These are phyloP conservation scores for Drosophila kanapiae DNA, from an alignment of 1,140 invertebrate species.

Conservation along the genomic window DNA sequence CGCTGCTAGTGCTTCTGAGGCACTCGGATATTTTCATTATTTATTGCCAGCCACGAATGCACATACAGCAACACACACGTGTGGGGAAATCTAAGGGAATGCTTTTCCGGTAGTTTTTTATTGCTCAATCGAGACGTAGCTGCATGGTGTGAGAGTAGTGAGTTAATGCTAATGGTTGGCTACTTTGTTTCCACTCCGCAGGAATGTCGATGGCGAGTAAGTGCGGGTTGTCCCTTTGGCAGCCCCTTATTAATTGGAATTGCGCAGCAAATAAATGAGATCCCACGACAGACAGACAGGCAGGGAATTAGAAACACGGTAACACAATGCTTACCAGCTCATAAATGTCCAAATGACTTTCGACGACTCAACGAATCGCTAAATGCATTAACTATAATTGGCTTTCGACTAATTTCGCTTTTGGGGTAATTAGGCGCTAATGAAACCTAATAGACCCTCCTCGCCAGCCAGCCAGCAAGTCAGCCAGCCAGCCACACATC, in stretches of 20 bases:
- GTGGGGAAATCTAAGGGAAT: conserved; percentile 72
- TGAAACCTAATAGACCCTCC: conserved; percentile 65
- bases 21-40: conserved; percentile 78
- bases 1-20: conserved; percentile 11
- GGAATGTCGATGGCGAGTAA: conserved; percentile 8
- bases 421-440: conserved; percentile 77
- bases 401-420: conserved; percentile 74
- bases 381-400: conserved; percentile 81
- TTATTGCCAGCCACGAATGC: conserved; percentile 68
- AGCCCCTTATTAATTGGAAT: conserved; percentile 42
- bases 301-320: conserved; percentile 4
- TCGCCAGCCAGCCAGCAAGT: conserved; percentile 5
- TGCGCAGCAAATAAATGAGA: conserved; percentile 26
- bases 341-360: conserved; percentile 50
- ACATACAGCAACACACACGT: conserved; percentile 40
- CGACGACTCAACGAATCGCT: conserved; percentile 21
- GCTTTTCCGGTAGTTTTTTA: conserved; percentile 75
- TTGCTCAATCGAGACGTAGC: conserved; percentile 63
- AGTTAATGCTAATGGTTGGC: conserved; percentile 38
- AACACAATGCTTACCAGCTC: conserved; percentile 52
- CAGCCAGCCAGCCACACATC: conserved; percentile 37
- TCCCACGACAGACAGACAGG: neutral
- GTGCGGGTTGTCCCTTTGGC: neutral
- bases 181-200: conserved; percentile 47
- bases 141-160: neutral